Conservation (phyloP, 2,888 invertebrate genomes). For the Gerris lacustris region DNA sequence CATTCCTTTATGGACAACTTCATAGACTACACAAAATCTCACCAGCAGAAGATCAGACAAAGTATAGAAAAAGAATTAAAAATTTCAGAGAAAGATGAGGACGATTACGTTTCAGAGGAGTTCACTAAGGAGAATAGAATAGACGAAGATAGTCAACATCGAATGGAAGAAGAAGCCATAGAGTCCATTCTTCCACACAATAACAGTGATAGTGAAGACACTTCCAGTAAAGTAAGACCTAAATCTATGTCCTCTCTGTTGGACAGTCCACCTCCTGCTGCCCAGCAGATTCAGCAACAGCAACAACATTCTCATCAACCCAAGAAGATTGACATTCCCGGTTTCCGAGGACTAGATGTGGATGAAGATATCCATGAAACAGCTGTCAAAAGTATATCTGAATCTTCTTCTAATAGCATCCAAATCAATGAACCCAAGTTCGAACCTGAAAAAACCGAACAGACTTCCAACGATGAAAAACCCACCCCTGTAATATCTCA, state of each 20-base stretch:
- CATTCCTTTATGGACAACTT: not conserved
- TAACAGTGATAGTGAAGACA: conserved; percentile 43
- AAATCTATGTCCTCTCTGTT: conserved; percentile 26
- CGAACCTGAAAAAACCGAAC: conserved; percentile 45
- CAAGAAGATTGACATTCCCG: conserved; percentile 50
- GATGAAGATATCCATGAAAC: conserved; percentile 63
- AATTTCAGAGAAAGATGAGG: conserved; percentile 14
- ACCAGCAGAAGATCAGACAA: conserved; percentile 1
- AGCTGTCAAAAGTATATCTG: conserved; percentile 67
- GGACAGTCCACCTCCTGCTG: conserved; percentile 28
- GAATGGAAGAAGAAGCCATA: conserved; percentile 26
- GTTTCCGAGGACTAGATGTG: conserved; percentile 48
- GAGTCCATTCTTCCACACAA: conserved; percentile 22
- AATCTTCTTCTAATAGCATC: conserved; percentile 32
- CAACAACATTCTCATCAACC: conserved; percentile 32
- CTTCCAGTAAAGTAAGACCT: conserved; percentile 37
- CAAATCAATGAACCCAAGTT: conserved; percentile 27
- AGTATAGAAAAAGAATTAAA: conserved; percentile 18
- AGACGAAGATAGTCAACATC: conserved; percentile 32
- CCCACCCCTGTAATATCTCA: conserved; percentile 57
- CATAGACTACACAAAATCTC: not conserved
- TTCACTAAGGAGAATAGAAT: conserved; percentile 16
- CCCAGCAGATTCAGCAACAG: conserved; percentile 21
- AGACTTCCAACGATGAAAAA: conserved; percentile 45
- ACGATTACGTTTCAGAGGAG: conserved; percentile 13